phyloP scores from a whole-genome alignment of 2,888 invertebrate genomes.

The Anoncus sp. region DNA sequence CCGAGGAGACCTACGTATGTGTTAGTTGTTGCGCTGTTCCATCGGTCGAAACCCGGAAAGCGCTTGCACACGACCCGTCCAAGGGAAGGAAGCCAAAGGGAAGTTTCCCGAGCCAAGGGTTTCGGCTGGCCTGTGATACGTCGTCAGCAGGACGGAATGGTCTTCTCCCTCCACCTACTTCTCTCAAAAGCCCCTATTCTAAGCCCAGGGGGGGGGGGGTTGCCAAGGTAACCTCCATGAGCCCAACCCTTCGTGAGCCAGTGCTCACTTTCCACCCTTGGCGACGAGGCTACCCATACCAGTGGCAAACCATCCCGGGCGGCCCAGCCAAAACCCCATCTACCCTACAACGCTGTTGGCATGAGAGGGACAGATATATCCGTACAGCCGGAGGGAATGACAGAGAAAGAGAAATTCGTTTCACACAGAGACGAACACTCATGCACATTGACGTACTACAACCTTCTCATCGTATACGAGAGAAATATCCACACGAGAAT shows the following conservation, averaged over 20 bases:
- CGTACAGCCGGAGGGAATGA: conserved; percentile 17
- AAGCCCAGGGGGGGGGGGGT: conserved; percentile 62
- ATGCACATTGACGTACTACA: conserved; percentile 65
- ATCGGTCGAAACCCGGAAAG: conserved; percentile 57
- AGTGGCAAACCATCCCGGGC: conserved; percentile 71
- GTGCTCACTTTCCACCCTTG: conserved; percentile 64
- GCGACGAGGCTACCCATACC: conserved; percentile 62
- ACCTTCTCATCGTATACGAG: conserved; percentile 48
- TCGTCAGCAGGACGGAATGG: conserved; percentile 82
- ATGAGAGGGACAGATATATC: conserved; percentile 24
- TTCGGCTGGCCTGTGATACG: conserved; percentile 73
- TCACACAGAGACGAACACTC: conserved; percentile 46
- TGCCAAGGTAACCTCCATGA: conserved; percentile 78
- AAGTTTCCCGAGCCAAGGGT: conserved; percentile 73
- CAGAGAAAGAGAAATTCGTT: conserved; percentile 26
- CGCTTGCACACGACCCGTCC: conserved; percentile 46
- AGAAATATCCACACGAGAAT: conserved; percentile 44
- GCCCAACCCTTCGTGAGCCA: conserved; percentile 78
- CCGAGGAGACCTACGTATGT: conserved; percentile 10
- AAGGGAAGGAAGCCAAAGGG: conserved; percentile 63
- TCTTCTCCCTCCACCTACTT: conserved; percentile 72
- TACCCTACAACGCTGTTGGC: conserved; percentile 36
- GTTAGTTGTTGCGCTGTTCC: conserved; percentile 51
- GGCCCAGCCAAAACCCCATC: conserved; percentile 64
- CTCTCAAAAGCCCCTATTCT: conserved; percentile 69